Evolutionary conservation across 2,797 vertebrate genomes (phyloP).

Genomic region (Ctenochaetus hawaiiensis): DNA sequence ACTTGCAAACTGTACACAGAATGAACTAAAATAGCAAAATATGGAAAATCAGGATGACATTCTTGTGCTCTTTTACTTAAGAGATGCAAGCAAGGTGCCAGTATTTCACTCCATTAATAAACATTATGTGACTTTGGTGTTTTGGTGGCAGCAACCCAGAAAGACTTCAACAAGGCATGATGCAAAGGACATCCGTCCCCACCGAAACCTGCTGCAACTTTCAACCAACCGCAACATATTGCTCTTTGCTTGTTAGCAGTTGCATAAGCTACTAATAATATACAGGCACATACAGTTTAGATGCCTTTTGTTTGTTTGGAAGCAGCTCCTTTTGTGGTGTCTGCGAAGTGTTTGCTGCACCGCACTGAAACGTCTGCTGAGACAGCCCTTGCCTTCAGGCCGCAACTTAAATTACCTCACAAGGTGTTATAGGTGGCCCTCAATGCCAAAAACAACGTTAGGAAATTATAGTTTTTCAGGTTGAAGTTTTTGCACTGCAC

Average conservation of each 20-base stretch:
- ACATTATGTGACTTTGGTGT: neutral
- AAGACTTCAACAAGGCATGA: neutral
- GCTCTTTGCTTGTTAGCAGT: neutral
- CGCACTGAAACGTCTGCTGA: conserved; percentile 10
- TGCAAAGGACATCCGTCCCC: neutral
- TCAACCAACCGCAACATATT: too few relatives aligned
- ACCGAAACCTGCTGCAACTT: neutral
- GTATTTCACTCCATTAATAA: conserved; percentile 1
- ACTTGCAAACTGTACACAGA: neutral
- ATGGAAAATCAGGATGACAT: neutral
- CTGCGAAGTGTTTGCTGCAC: neutral
- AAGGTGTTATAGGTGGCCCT: neutral
- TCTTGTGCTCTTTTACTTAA: neutral
- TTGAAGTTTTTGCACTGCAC: too few relatives aligned
- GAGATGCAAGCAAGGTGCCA: neutral
- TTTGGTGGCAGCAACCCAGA: neutral
- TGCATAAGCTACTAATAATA: too few relatives aligned
- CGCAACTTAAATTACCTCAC: conserved; percentile 7
- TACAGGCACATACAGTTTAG: neutral
- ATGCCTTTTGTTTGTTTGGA: neutral
- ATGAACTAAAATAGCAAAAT: neutral
- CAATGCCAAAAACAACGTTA: neutral
- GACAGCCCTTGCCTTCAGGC: conserved; percentile 2
- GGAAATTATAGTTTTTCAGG: neutral
- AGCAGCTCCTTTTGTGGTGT: neutral